Conservation (phyloP, 2,113 vertebrate genomes). For the Megaceryle torquata region DNA sequence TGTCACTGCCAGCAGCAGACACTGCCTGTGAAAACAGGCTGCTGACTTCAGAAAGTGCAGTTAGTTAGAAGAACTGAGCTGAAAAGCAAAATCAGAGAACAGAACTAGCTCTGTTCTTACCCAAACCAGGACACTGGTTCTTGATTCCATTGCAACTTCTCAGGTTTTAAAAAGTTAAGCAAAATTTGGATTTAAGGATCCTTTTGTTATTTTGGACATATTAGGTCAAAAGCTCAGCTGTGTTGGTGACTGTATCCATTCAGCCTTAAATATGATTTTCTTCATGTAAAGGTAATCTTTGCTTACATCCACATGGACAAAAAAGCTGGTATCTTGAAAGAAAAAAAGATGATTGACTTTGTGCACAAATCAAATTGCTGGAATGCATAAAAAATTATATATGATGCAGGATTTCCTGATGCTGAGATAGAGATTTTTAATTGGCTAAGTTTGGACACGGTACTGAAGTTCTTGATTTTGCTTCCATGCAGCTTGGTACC, state of each 20-base stretch:
- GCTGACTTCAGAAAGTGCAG: too few species aligned
- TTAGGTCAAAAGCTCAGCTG: not conserved
- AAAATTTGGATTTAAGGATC: not conserved
- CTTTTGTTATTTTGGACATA: not conserved
- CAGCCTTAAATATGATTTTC: not conserved
- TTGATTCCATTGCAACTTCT: not conserved
- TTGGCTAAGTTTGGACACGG: not conserved
- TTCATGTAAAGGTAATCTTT: not conserved
- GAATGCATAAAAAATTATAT: not conserved
- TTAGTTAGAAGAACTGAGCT: too few species aligned
- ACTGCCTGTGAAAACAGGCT: too few species aligned
- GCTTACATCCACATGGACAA: not conserved
- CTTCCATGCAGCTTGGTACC: not conserved
- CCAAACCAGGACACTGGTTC: not conserved
- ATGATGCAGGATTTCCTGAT: not conserved
- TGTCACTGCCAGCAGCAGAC: too few species aligned
- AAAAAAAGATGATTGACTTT: not conserved
- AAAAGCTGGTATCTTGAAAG: not conserved
- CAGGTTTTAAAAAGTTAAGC: not conserved
- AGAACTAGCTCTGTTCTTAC: too few species aligned
- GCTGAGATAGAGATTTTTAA: not conserved
- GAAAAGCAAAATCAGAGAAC: too few species aligned
- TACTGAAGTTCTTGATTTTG: not conserved
- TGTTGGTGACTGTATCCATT: not conserved
- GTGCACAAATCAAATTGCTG: not conserved